Conservation (phyloP, 1,140 invertebrate genomes). For the Triops cancriformis region DNA sequence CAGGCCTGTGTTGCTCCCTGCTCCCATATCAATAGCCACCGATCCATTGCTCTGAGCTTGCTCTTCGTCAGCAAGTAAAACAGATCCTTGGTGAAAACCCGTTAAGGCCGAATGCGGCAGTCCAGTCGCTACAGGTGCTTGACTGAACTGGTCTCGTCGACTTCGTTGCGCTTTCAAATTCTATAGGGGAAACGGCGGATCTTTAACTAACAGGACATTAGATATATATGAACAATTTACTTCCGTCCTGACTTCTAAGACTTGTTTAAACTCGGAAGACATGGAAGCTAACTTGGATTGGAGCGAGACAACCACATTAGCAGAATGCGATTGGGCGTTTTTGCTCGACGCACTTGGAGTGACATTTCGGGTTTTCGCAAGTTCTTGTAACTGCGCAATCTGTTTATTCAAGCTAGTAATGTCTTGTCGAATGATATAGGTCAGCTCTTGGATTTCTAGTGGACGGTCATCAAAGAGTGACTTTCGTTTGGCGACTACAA, state of each 20-base stretch:
- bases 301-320: conserved; percentile 84
- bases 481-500: conserved; percentile 88
- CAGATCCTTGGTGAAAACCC: conserved; percentile 53
- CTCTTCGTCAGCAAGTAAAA: conserved; percentile 49
- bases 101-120: conserved; percentile 58
- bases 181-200: conserved; percentile 43
- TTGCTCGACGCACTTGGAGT: conserved; percentile 9
- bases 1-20: conserved; percentile 27
- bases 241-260: conserved; percentile 79
- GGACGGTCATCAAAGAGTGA: conserved; percentile 94
- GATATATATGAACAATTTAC: conserved; percentile 40
- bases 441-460: conserved; percentile 92
- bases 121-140: conserved; percentile 52
- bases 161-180: conserved; percentile 93
- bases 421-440: conserved; percentile 96
- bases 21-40: conserved; percentile 63
- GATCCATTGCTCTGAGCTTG: conserved; percentile 38
- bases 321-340: conserved; percentile 71
- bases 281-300: conserved; percentile 94
- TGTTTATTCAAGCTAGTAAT: conserved; percentile 90
- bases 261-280: conserved; percentile 93
- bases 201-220: neutral
- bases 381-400: conserved; percentile 73
- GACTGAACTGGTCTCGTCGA: conserved; percentile 88
- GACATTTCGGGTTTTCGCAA: conserved; percentile 47